A percentile compares a stretch with the other conserved stretches of the same genome.
These are phyloP conservation scores for Spinus olivaceus DNA, from an alignment of 2,797 vertebrate genomes.

Conservation along the genomic window DNA sequence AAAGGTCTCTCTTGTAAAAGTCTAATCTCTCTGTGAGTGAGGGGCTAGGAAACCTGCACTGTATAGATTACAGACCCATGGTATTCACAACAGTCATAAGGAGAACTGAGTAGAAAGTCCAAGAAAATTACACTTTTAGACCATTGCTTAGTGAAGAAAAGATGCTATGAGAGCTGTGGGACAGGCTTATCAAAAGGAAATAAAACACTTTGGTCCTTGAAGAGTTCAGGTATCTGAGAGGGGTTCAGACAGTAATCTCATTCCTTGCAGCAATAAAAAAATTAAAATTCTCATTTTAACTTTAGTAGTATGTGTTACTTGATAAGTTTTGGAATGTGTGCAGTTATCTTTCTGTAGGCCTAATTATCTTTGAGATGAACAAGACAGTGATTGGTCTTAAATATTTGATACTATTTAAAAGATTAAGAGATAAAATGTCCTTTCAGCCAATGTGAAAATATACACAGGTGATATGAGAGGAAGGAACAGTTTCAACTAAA, in stretches of 20 bases:
- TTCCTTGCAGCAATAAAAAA: not conserved
- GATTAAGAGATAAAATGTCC: not conserved
- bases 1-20: conserved; percentile 40
- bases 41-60: not conserved
- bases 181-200: conserved; percentile 47
- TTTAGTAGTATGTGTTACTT: not conserved
- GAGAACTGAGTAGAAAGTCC: not conserved
- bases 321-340: not conserved
- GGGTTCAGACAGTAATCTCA: not conserved
- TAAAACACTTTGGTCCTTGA: conserved; percentile 37
- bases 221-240: not conserved
- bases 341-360: not conserved
- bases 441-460: not conserved
- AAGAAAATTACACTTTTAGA: conserved; percentile 20
- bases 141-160: conserved; percentile 4
- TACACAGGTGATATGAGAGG: not conserved
- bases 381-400: not conserved
- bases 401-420: not conserved
- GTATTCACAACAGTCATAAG: not conserved
- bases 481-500: not conserved
- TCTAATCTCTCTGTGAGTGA: conserved; percentile 12
- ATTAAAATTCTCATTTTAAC: not conserved
- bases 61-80: not conserved
- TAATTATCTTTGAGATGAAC: not conserved
- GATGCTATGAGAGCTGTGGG: conserved; percentile 9